Evolutionary conservation across 2,797 vertebrate genomes (phyloP).

Genomic region (Mormyrus hasselquistii): DNA sequence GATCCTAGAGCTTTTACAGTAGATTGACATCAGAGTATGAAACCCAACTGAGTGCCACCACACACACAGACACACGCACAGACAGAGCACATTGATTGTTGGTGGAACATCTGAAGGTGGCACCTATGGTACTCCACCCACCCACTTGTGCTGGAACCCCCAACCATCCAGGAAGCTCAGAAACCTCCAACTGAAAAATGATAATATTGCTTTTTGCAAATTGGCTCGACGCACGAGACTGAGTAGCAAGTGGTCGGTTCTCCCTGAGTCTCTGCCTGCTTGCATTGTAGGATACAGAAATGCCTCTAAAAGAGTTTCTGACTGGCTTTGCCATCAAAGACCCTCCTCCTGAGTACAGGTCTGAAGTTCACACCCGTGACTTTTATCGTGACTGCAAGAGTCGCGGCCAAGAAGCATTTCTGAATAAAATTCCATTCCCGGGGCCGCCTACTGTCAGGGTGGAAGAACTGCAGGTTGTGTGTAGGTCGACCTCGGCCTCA

Average conservation of each 20-base stretch:
- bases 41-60: neutral
- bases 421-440: neutral
- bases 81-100: neutral
- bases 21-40: neutral
- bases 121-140: neutral
- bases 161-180: neutral
- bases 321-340: neutral
- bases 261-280: neutral
- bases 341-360: neutral
- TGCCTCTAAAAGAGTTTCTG: neutral
- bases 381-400: neutral
- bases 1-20: neutral
- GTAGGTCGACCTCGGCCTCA: neutral
- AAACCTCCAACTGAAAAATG: neutral
- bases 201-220: neutral
- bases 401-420: neutral
- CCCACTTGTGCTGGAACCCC: neutral
- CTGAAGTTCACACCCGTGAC: neutral
- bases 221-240: neutral
- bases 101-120: neutral
- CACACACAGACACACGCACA: neutral
- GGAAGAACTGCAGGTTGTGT: neutral
- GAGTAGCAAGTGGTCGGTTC: neutral
- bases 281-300: neutral
- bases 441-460: neutral